phyloP scores from a whole-genome alignment of 1,140 invertebrate genomes.

The Thaumatotibia leucotreta region DNA sequence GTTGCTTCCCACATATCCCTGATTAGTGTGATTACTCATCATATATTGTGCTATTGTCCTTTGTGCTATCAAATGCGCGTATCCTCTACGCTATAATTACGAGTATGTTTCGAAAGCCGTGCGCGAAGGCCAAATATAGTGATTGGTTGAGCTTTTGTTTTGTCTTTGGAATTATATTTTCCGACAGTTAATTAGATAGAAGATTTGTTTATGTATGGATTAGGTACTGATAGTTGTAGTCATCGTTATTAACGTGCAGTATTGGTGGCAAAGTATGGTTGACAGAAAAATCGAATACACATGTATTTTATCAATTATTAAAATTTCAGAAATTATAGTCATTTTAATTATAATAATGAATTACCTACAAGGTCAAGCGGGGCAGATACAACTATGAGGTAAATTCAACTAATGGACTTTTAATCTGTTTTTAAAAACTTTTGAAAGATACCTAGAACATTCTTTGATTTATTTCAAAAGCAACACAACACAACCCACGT shows the following conservation, averaged over 20 bases:
- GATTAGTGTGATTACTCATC: slow-evolving; percentile 9
- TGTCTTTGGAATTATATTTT: not conserved
- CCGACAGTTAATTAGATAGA: not conserved
- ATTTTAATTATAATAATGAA: too few species aligned
- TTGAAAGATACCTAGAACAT: too few species aligned
- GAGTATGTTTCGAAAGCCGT: slow-evolving; percentile 4
- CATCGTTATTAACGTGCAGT: not conserved
- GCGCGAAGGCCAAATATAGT: not conserved
- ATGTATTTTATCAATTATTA: too few species aligned
- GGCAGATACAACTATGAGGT: too few species aligned
- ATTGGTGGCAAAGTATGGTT: not conserved
- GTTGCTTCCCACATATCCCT: slow-evolving; percentile 6
- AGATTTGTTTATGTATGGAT: not conserved
- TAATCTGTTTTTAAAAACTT: too few species aligned
- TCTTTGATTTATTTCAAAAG: too few species aligned
- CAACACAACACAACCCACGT: too few species aligned
- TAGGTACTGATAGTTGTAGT: too few species aligned
- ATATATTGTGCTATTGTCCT: slow-evolving; percentile 7
- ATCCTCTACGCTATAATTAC: slow-evolving; percentile 7
- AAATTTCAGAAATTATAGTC: too few species aligned
- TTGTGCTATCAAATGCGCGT: not conserved
- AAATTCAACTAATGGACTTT: too few species aligned
- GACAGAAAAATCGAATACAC: too few species aligned
- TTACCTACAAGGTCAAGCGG: too few species aligned
- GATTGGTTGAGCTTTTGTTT: not conserved